phyloP scores from a whole-genome alignment of 2,888 invertebrate genomes.

The Lapara coniferarum region DNA sequence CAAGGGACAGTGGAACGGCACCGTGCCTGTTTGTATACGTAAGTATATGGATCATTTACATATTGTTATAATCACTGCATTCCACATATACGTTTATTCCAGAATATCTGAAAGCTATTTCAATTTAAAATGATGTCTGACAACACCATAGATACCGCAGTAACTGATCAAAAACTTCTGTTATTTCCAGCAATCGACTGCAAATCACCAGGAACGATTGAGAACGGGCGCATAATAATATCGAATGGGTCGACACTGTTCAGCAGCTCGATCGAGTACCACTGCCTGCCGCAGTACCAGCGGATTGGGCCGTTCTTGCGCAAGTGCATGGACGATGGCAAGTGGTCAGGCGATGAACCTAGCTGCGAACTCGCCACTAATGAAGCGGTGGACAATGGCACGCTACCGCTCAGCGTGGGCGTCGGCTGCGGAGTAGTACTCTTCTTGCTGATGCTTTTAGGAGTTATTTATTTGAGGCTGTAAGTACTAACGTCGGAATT shows the following conservation, averaged over 20 bases:
- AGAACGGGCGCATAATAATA: slow-evolving; percentile 93
- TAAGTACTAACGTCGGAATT: slow-evolving; percentile 72
- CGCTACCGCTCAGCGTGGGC: slow-evolving; percentile 91
- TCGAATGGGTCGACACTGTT: slow-evolving; percentile 93
- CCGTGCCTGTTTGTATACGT: slow-evolving; percentile 91
- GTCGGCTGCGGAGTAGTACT: slow-evolving; percentile 92
- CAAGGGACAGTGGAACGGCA: slow-evolving; percentile 92
- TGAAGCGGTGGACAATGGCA: slow-evolving; percentile 88
- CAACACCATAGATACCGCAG: too few species aligned
- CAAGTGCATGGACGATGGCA: slow-evolving; percentile 92
- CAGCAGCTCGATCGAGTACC: slow-evolving; percentile 94
- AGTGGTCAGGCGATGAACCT: slow-evolving; percentile 95
- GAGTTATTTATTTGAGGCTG: slow-evolving; percentile 92
- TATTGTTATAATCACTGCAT: too few species aligned
- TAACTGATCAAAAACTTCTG: not conserved
- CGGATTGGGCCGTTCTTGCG: slow-evolving; percentile 91
- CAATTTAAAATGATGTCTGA: too few species aligned
- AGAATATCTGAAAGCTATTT: too few species aligned
- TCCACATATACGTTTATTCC: too few species aligned
- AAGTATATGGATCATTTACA: slow-evolving; percentile 59
- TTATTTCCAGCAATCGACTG: slow-evolving; percentile 91
- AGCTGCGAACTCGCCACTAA: slow-evolving; percentile 88
- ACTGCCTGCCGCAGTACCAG: slow-evolving; percentile 93
- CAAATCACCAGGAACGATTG: slow-evolving; percentile 89
- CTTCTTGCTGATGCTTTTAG: slow-evolving; percentile 90